phyloP scores from a whole-genome alignment of 1,140 invertebrate species.

The Drosophila kepulauana region DNA sequence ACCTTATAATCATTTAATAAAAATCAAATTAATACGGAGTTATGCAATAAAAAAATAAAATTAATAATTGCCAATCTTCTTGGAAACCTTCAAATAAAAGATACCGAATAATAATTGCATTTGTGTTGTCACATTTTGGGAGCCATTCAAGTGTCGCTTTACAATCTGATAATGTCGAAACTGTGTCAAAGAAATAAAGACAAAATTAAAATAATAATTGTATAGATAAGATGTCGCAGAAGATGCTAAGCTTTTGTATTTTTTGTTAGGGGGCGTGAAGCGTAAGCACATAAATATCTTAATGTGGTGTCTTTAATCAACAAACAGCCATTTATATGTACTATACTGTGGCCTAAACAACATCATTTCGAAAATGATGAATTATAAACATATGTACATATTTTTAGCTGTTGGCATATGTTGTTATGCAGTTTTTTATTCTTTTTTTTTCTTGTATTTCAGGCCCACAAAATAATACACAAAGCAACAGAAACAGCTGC shows the following conservation, averaged over 20 bases:
- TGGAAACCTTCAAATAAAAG: neutral
- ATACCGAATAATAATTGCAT: neutral
- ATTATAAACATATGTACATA: slow-evolving; percentile 59
- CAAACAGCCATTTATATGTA: slow-evolving; percentile 32
- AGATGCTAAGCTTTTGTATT: slow-evolving; percentile 4
- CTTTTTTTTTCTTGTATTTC: slow-evolving; percentile 30
- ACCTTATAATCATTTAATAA: too few relatives aligned
- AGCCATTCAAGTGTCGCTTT: slow-evolving; percentile 11
- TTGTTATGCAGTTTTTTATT: slow-evolving; percentile 50
- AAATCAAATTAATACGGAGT: too few relatives aligned
- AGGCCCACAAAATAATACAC: slow-evolving; percentile 40
- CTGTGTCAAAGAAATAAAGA: slow-evolving; percentile 47
- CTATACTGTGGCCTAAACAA: slow-evolving; percentile 16
- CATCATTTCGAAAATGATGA: slow-evolving; percentile 9
- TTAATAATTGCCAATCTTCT: too few relatives aligned
- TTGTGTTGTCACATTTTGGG: neutral
- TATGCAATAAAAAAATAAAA: too few relatives aligned
- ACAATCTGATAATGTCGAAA: slow-evolving; percentile 58
- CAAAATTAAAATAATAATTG: slow-evolving; percentile 30
- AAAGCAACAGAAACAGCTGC: slow-evolving; percentile 56
- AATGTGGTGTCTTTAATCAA: slow-evolving; percentile 23
- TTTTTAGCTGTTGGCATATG: slow-evolving; percentile 66
- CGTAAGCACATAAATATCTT: neutral
- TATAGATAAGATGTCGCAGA: slow-evolving; percentile 22
- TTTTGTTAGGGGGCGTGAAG: neutral